Conservation (phyloP, 2,888 invertebrate genomes). For the Philonicus albiceps region DNA sequence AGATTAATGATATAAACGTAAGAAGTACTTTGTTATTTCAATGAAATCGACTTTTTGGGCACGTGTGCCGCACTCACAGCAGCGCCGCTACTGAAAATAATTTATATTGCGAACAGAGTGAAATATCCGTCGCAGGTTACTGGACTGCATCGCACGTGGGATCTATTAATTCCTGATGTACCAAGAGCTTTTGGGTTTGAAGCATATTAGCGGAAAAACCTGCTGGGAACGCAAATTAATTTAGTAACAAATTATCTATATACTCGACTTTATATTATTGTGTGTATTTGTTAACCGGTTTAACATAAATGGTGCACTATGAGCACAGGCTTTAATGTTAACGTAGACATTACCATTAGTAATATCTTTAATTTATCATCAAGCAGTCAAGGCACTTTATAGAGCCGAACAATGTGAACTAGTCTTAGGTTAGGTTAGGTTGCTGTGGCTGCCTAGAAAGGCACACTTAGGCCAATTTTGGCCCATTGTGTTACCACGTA, state of each 20-base stretch:
- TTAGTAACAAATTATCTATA: background rate
- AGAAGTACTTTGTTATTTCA: background rate
- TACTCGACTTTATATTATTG: too few relatives aligned
- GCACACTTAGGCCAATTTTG: too few relatives aligned
- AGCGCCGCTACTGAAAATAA: background rate
- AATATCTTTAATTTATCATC: too few relatives aligned
- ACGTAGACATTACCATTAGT: too few relatives aligned
- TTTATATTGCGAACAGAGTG: background rate
- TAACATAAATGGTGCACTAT: too few relatives aligned
- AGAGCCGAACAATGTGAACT: too few relatives aligned
- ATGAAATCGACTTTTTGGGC: background rate
- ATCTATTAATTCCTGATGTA: background rate
- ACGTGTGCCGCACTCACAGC: background rate
- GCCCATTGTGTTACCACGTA: too few relatives aligned
- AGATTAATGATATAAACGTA: background rate
- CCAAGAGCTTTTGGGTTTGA: background rate
- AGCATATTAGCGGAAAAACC: background rate
- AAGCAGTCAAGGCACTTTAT: too few relatives aligned
- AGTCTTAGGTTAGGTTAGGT: too few relatives aligned
- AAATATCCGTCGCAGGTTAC: background rate
- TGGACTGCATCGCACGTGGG: background rate
- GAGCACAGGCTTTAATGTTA: too few relatives aligned
- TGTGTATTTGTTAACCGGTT: too few relatives aligned
- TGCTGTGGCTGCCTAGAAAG: too few relatives aligned
- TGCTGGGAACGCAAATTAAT: background rate